Evolutionary conservation across 2,888 invertebrate genomes (phyloP), one percentile per base, ranked within the genome.

Genomic region (Eurois occulta): DNA sequence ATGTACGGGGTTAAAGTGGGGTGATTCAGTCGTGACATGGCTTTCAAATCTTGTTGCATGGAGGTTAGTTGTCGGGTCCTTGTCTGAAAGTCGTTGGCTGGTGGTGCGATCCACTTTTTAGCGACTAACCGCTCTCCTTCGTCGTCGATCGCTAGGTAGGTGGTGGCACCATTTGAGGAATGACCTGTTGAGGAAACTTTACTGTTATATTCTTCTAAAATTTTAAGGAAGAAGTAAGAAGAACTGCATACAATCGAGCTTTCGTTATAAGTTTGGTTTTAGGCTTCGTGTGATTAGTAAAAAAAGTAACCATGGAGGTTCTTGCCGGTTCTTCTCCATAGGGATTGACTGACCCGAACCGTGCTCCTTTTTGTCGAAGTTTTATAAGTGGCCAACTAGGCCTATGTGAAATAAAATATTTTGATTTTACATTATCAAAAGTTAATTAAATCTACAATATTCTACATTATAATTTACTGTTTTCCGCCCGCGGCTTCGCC

Each of bases 11-110:
- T 97, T 71, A 99, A 95, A 91, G 98, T 98, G 24, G 97, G 95
- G 92, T 99, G 98, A 90, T 97, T 97, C 6, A 99, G 91, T 87
- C 97, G 97, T 32, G 97, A 97, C 78, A 99, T 96, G 38, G 97
- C 97, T 90, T 97, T 97, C 58, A 99, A 95, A 93, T 99, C 99
- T 91, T 98, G 98, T 89, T 99, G 98, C 70, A 99, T 97, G 80
- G 97, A 97, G 62, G 95, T 95, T 7, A 98, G 93, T 94, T 98
- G 97, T 72, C 97, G 97, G 82, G 96, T 95, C 3, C 97, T 93
- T 0, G 95, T 93, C 90, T 94, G 95, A 84, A 94, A 95, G 91
- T 96, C 94, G 0, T 90, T 81, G 0, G 95, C 90, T 85, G 96
- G 84, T 81, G 93, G 93, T 11, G 98, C 94, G 65, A 94, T 96